Conservation (phyloP, 2,888 invertebrate species). For the Lymantria dispar region DNA sequence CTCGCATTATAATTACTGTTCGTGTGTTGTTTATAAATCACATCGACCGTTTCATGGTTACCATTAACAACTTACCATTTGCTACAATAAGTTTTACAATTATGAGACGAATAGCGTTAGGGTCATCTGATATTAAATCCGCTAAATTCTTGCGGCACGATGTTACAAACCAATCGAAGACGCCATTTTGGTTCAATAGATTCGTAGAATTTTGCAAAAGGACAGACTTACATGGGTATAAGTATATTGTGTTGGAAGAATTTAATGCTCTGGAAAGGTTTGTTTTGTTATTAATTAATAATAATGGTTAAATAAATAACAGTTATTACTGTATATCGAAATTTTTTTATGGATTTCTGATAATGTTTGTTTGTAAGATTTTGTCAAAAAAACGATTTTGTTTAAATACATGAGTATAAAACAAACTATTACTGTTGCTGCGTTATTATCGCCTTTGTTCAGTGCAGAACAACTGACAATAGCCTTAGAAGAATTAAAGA, state of each 20-base stretch:
- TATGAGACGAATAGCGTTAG: conserved; percentile 10
- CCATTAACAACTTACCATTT: neutral
- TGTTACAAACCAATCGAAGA: conserved; percentile 28
- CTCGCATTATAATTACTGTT: conserved; percentile 50
- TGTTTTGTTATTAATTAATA: conserved; percentile 10
- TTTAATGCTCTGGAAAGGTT: conserved; percentile 83
- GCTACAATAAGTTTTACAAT: neutral
- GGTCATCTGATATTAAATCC: too few relatives aligned
- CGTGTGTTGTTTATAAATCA: conserved; percentile 40
- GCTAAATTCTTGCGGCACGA: neutral
- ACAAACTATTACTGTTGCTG: too few relatives aligned
- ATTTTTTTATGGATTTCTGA: too few relatives aligned
- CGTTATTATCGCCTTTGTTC: too few relatives aligned
- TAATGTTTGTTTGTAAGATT: too few relatives aligned
- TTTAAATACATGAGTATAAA: too few relatives aligned
- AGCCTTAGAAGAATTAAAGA: too few relatives aligned
- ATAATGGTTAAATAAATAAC: neutral
- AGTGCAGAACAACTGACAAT: too few relatives aligned
- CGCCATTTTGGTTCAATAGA: conserved; percentile 39
- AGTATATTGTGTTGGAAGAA: conserved; percentile 84
- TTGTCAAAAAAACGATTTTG: too few relatives aligned
- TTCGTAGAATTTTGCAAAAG: conserved; percentile 84
- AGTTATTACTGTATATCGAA: too few relatives aligned
- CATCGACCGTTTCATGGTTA: conserved; percentile 27
- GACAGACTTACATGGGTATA: conserved; percentile 87